These are phyloP conservation scores for Parotocinclus haroldoi DNA, from an alignment of 2,797 vertebrate genomes.

Conservation along the genomic window DNA sequence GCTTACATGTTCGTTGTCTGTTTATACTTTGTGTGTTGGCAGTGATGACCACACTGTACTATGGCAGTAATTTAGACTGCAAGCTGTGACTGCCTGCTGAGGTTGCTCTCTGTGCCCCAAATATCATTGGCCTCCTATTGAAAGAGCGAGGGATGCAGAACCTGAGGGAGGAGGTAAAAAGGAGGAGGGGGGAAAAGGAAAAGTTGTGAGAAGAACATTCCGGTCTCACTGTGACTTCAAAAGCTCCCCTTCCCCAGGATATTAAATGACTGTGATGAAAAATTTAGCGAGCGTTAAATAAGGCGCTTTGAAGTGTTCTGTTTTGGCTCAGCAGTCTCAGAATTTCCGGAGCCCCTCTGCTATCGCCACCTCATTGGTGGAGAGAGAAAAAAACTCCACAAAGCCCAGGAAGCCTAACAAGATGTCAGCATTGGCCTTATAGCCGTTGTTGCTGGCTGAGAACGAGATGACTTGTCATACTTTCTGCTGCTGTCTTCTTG, in stretches of 20 bases:
- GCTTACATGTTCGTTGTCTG: too few relatives aligned
- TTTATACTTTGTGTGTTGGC: conserved; percentile 9
- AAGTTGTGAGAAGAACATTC: conserved; percentile 76
- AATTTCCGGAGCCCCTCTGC: conserved; percentile 76
- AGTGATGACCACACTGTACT: conserved; percentile 10
- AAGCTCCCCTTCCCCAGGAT: conserved; percentile 83
- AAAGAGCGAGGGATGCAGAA: conserved; percentile 47
- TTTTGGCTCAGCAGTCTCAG: conserved; percentile 79
- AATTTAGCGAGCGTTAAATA: conserved; percentile 84
- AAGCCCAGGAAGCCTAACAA: conserved; percentile 56
- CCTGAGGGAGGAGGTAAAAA: conserved; percentile 59
- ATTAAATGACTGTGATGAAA: conserved; percentile 86
- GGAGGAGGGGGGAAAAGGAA: conserved; percentile 58
- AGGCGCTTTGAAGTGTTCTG: conserved; percentile 85
- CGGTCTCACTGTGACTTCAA: conserved; percentile 79
- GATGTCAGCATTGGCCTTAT: conserved; percentile 51
- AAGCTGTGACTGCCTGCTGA: conserved; percentile 30
- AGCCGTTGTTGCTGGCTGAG: conserved; percentile 44
- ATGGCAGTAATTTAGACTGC: background rate
- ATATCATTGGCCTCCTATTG: conserved; percentile 45
- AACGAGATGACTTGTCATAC: background rate
- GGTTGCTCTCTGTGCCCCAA: conserved; percentile 39
- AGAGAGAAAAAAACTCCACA: conserved; percentile 48
- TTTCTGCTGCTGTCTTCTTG: background rate
- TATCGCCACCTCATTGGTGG: conserved; percentile 56